Conservation (phyloP, 2,888 invertebrate species). For the Myopa tessellatipennis region DNA sequence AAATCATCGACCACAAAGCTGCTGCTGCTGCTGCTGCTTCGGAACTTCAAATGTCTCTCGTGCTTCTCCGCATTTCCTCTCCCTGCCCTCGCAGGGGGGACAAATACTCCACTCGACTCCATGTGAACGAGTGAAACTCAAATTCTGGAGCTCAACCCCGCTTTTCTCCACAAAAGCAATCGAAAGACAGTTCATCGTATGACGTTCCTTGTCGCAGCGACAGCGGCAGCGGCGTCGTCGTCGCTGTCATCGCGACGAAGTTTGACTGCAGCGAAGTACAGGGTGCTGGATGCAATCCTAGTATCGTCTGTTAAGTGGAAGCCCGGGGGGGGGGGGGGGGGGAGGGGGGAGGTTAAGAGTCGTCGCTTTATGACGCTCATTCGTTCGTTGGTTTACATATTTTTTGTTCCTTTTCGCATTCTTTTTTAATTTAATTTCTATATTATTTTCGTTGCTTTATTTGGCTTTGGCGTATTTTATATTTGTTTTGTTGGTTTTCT, state of each 20-base stretch:
- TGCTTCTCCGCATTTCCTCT: too few relatives aligned
- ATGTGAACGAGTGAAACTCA: too few relatives aligned
- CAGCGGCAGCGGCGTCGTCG: not conserved
- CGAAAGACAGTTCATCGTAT: slow-evolving; percentile 7
- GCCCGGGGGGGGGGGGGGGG: not conserved
- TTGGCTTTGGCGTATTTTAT: not conserved
- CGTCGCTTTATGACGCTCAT: slow-evolving; percentile 3
- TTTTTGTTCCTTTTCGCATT: slow-evolving; percentile 22
- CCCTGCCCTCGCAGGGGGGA: too few relatives aligned
- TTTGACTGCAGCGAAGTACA: slow-evolving; percentile 25
- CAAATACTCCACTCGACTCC: too few relatives aligned
- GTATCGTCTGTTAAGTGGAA: not conserved
- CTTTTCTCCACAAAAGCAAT: not conserved
- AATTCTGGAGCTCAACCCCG: too few relatives aligned
- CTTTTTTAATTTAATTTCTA: not conserved
- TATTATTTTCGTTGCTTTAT: too few relatives aligned
- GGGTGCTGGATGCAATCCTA: slow-evolving; percentile 6
- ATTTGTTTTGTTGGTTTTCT: slow-evolving; percentile 14
- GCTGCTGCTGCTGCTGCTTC: too few relatives aligned
- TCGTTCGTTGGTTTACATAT: slow-evolving; percentile 31
- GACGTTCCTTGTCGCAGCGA: not conserved
- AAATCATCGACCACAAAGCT: not conserved
- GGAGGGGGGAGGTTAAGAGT: not conserved
- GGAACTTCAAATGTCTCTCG: too few relatives aligned
- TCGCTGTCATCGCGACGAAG: not conserved